Evolutionary conservation across 2,888 invertebrate genomes (phyloP).

Genomic region (Eremobia ochroleuca): DNA sequence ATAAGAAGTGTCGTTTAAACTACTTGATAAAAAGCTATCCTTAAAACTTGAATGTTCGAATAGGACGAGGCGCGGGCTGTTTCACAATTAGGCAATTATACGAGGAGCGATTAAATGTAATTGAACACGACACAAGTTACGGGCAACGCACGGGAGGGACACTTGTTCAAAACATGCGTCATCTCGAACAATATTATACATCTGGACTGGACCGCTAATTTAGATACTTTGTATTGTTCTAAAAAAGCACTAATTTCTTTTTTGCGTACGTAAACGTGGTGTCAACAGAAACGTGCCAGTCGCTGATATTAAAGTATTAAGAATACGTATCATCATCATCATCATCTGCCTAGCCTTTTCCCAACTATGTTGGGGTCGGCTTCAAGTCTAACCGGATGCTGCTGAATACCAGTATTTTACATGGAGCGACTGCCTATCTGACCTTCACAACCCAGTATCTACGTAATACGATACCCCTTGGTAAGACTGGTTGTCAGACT

Average conservation of each 20-base stretch:
- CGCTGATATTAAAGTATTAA: constrained; percentile 12
- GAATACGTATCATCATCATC: background rate
- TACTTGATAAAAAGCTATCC: constrained; percentile 49
- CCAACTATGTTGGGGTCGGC: no score
- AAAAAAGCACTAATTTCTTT: constrained; percentile 34
- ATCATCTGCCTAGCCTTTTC: no score
- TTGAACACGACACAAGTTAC: constrained; percentile 85
- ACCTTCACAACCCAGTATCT: no score
- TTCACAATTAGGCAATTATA: constrained; percentile 88
- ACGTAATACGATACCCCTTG: no score
- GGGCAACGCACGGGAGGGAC: constrained; percentile 68
- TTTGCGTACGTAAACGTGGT: constrained; percentile 9
- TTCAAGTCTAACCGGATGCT: no score
- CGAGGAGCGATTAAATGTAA: constrained; percentile 89
- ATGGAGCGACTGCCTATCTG: no score
- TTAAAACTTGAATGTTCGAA: constrained; percentile 56
- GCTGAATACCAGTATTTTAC: no score
- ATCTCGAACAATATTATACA: constrained; percentile 67
- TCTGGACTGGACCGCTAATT: constrained; percentile 62
- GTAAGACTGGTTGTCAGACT: no score
- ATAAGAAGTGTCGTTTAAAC: constrained; percentile 37
- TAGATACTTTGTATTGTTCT: constrained; percentile 31
- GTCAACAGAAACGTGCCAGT: constrained; percentile 1
- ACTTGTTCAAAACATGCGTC: constrained; percentile 75
- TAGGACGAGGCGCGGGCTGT: constrained; percentile 70